Evolutionary conservation across 2,113 vertebrate species (phyloP), one percentile per base, ranked within the genome.

Genomic region (Chionis minor): DNA sequence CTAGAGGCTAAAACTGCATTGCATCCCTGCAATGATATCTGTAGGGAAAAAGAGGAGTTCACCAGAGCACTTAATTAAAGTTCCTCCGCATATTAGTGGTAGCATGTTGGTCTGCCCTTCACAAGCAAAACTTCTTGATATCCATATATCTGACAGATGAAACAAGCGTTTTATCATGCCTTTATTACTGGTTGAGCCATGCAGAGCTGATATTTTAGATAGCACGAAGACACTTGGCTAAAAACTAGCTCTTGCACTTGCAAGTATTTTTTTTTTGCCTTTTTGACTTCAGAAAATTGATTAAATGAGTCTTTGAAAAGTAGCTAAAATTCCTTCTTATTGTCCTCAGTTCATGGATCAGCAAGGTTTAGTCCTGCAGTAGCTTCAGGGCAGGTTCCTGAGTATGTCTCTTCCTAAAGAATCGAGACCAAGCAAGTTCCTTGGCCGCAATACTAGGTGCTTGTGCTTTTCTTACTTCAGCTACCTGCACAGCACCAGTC

Each of bases 1-100:
- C 51, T n/a, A 42, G 61, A 58, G 24, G 9, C 3, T 65, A 35
- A 71, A 15, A 67, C 6, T 54, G 10, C 0, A 0, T 47, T 78
- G 12, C 7, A 74, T 28, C 20, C 14, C 45, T 40, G 5, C 23
- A 47, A 38, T 10, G 6, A 8, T 38, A 49, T 26, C 63, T 69
- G 3, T 19, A 61, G 13, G 6, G 17, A 55, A 78, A 67, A 51
- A 35, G 26, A 73, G 8, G 9, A 78, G 55, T 81, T 65, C 12
- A n/a, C 49, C 1, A 3, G 17, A 62, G 8, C n/a, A 20, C 14
- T 75, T 24, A 10, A 14, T 30, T 20, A 17, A 40, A 65, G 4
- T 17, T 75, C 9, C 17, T 67, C 45, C 67, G 26, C 19, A 7
- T 82, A 35, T 33, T 67, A 45, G 10, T 32, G 14, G 9, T 38